These are phyloP conservation scores for Pantherophis guttatus DNA, from an alignment of 2,113 vertebrate genomes.

Conservation along the genomic window DNA sequence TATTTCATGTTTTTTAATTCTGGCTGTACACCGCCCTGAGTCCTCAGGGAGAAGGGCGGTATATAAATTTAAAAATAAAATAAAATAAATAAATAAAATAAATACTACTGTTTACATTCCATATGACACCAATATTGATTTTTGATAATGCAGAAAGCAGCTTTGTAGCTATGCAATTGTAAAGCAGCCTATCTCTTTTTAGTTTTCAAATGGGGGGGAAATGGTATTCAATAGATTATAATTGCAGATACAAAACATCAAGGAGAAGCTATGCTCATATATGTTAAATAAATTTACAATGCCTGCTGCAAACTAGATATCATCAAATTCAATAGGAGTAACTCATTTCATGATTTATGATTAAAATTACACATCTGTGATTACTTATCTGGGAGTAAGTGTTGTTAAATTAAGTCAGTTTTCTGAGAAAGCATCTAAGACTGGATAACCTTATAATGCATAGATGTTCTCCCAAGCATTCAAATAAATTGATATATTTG, in stretches of 20 bases:
- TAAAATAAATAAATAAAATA: no score
- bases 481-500: not conserved
- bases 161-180: not conserved
- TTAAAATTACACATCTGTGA: not conserved
- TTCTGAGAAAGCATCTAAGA: not conserved
- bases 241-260: not conserved
- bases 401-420: not conserved
- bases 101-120: rapidly evolving
- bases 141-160: not conserved
- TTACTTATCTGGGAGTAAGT: not conserved
- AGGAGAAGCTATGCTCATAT: not conserved
- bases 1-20: no score
- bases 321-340: not conserved
- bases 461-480: not conserved
- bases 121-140: rapidly evolving
- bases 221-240: not conserved
- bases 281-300: not conserved
- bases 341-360: not conserved
- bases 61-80: no score
- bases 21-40: no score
- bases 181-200: not conserved
- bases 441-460: not conserved
- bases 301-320: not conserved
- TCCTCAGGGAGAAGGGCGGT: no score
- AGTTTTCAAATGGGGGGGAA: not conserved